Conservation (phyloP, 2,113 vertebrate genomes). For the Epinephelus fuscoguttatus region DNA sequence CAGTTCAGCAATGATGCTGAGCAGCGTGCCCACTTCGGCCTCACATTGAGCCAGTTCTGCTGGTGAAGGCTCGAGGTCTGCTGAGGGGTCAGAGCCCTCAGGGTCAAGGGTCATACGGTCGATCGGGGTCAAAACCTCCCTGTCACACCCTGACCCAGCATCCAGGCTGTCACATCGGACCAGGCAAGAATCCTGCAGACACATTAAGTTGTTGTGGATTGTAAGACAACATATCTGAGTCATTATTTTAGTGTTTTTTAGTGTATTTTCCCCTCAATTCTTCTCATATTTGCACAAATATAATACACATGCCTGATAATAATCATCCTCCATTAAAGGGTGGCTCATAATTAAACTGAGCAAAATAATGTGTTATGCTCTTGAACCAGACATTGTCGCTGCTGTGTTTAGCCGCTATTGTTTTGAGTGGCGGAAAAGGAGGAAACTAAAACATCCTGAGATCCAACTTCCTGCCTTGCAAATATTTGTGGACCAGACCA, state of each 20-base stretch:
- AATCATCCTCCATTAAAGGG: neutral
- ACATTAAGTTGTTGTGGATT: neutral
- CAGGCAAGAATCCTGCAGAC: conserved; percentile 61
- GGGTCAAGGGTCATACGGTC: conserved; percentile 48
- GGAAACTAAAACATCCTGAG: conserved; percentile 87
- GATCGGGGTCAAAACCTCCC: conserved; percentile 38
- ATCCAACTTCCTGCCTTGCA: conserved; percentile 80
- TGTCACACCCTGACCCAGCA: conserved; percentile 48
- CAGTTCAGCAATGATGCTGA: conserved; percentile 76
- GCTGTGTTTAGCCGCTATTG: conserved; percentile 75
- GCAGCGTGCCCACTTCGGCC: conserved; percentile 73
- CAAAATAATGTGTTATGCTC: conserved; percentile 1
- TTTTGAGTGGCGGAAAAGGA: conserved; percentile 82
- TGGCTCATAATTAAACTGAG: neutral
- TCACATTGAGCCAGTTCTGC: conserved; percentile 82
- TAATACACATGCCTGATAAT: neutral
- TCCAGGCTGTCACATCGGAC: conserved; percentile 73
- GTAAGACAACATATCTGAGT: neutral
- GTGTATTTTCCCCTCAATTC: neutral
- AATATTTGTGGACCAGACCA: conserved; percentile 63
- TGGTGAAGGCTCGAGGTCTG: conserved; percentile 69
- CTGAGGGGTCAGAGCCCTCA: conserved; percentile 51
- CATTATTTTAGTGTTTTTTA: neutral
- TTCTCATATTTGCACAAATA: neutral
- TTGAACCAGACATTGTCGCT: conserved; percentile 50